A percentile compares a stretch with the other conserved stretches of the same genome.
Conservation (phyloP, 2,797 vertebrate species). For the Ptychobarbus kaznakovi region DNA sequence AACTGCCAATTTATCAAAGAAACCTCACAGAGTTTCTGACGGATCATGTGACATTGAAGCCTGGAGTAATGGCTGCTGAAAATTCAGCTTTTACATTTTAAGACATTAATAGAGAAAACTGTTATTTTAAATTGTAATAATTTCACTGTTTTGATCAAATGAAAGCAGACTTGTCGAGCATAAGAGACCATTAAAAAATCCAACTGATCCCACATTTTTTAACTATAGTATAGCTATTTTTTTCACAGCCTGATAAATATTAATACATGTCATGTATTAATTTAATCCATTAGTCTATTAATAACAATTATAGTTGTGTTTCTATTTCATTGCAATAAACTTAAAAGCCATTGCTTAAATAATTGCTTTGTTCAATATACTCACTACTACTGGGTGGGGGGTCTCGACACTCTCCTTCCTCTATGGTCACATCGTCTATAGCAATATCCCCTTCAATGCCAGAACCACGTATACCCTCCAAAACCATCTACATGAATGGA, state of each 20-base stretch:
- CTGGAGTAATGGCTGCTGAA: not conserved
- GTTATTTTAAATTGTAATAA: not conserved
- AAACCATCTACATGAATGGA: conserved; percentile 80
- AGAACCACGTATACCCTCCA: conserved; percentile 91
- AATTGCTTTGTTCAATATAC: conserved; percentile 60
- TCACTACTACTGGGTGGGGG: conserved; percentile 88
- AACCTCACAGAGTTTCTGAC: not conserved
- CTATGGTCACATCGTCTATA: conserved; percentile 91
- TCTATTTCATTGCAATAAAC: conserved; percentile 13
- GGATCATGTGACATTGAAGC: not conserved
- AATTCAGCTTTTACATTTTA: not conserved
- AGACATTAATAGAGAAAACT: not conserved
- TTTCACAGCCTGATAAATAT: not conserved
- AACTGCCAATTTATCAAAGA: not conserved
- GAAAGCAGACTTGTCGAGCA: no score
- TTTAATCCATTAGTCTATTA: not conserved
- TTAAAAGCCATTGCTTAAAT: not conserved
- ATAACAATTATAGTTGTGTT: not conserved
- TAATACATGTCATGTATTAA: not conserved
- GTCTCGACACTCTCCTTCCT: conserved; percentile 93
- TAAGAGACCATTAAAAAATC: not conserved
- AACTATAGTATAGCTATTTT: not conserved
- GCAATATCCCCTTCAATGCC: conserved; percentile 97
- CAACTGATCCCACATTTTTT: not conserved
- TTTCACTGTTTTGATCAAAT: not conserved